A percentile compares a stretch with the other conserved stretches of the same genome.
These are phyloP conservation scores for Elegia similella DNA, from an alignment of 2,888 invertebrate species.

Conservation along the genomic window DNA sequence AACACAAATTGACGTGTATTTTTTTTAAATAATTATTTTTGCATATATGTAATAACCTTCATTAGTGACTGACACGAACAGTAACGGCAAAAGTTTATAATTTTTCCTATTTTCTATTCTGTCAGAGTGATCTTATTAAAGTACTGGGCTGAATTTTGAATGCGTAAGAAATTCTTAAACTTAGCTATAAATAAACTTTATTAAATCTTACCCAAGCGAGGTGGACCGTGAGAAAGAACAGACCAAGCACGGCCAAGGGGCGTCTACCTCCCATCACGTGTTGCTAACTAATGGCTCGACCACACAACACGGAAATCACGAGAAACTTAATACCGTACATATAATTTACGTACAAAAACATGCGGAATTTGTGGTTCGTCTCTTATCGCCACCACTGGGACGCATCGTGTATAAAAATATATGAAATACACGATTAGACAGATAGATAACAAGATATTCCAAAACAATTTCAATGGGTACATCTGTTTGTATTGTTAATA, in stretches of 20 bases:
- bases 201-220: constrained; percentile 35
- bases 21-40: too few relatives aligned
- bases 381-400: not conserved
- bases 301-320: not conserved
- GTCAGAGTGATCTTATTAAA: too few relatives aligned
- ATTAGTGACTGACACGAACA: too few relatives aligned
- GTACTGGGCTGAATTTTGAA: not conserved
- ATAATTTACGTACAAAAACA: not conserved
- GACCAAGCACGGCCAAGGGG: constrained; percentile 24
- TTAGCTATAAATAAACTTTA: not conserved
- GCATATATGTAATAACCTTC: too few relatives aligned
- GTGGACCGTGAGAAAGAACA: constrained; percentile 41
- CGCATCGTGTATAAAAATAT: too few relatives aligned
- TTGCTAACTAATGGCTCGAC: constrained; percentile 11
- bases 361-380: not conserved
- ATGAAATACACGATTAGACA: too few relatives aligned
- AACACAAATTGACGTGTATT: too few relatives aligned
- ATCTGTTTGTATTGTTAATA: not conserved
- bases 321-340: constrained; percentile 3
- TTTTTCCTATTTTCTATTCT: too few relatives aligned
- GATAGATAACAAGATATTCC: too few relatives aligned
- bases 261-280: constrained; percentile 16
- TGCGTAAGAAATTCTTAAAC: not conserved
- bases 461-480: too few relatives aligned
- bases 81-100: too few relatives aligned